Evolutionary conservation across 1,140 invertebrate species (phyloP).

Genomic region (Cydia fagiglandana): DNA sequence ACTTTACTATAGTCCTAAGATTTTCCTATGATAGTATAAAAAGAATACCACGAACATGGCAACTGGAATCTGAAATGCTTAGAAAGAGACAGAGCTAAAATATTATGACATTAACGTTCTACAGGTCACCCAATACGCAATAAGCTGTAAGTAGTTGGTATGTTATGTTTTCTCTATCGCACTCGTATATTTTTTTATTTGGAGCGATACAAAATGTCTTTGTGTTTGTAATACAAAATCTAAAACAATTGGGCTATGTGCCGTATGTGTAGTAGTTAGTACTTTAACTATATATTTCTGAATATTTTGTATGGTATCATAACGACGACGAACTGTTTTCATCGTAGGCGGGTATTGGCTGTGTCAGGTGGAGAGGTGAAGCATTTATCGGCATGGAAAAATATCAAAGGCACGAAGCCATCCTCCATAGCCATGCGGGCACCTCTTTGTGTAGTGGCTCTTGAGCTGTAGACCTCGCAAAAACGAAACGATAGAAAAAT

Average conservation of each 20-base stretch:
- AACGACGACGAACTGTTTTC: no score
- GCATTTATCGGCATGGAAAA: no score
- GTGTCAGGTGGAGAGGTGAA: no score
- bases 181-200: background rate
- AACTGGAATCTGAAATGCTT: background rate
- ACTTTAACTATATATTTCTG: no score
- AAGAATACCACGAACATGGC: background rate
- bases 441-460: no score
- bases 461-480: no score
- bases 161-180: background rate
- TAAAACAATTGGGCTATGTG: background rate
- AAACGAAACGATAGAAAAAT: no score
- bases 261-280: no score
- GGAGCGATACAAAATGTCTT: background rate
- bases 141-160: slow-evolving; percentile 8
- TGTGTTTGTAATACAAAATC: slow-evolving; percentile 5
- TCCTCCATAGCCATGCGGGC: no score
- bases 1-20: background rate
- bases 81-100: slow-evolving; percentile 28
- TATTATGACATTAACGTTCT: slow-evolving; percentile 31
- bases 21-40: background rate
- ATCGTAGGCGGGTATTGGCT: no score
- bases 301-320: no score
- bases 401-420: no score
- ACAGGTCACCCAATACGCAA: slow-evolving; percentile 12